phyloP scores from a whole-genome alignment of 2,888 invertebrate species.

The Pachliopta kotzebuea region DNA sequence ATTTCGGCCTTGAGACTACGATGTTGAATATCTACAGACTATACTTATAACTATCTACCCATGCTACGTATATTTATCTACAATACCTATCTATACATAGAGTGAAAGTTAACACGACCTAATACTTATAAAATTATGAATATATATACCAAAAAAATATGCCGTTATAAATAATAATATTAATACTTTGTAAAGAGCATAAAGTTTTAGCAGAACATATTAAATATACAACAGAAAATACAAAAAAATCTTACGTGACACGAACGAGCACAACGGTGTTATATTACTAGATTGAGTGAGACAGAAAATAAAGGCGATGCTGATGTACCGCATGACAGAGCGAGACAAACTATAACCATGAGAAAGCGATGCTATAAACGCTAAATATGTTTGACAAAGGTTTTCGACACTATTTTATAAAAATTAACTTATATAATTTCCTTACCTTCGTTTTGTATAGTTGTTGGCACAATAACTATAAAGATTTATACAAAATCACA shows the following conservation, averaged over 20 bases:
- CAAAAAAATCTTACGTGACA: slow-evolving; percentile 79
- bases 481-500: slow-evolving; percentile 73
- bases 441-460: slow-evolving; percentile 74
- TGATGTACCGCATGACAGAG: slow-evolving; percentile 61
- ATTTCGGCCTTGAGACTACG: slow-evolving; percentile 79
- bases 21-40: slow-evolving; percentile 74
- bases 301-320: slow-evolving; percentile 65
- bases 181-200: slow-evolving; percentile 44
- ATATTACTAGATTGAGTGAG: slow-evolving; percentile 78
- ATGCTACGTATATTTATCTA: slow-evolving; percentile 54
- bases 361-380: slow-evolving; percentile 80
- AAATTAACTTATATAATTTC: slow-evolving; percentile 43
- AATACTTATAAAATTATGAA: slow-evolving; percentile 50
- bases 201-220: slow-evolving; percentile 55
- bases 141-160: slow-evolving; percentile 41
- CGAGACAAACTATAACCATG: slow-evolving; percentile 69
- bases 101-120: slow-evolving; percentile 79
- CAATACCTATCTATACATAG: slow-evolving; percentile 74
- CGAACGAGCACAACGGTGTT: slow-evolving; percentile 81
- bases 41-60: slow-evolving; percentile 59
- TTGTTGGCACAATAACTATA: slow-evolving; percentile 76
- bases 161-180: slow-evolving; percentile 45
- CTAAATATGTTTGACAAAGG: slow-evolving; percentile 64
- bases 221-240: slow-evolving; percentile 65
- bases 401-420: slow-evolving; percentile 46